phyloP scores from a whole-genome alignment of 2,888 invertebrate genomes.

The Electrophaes corylata region DNA sequence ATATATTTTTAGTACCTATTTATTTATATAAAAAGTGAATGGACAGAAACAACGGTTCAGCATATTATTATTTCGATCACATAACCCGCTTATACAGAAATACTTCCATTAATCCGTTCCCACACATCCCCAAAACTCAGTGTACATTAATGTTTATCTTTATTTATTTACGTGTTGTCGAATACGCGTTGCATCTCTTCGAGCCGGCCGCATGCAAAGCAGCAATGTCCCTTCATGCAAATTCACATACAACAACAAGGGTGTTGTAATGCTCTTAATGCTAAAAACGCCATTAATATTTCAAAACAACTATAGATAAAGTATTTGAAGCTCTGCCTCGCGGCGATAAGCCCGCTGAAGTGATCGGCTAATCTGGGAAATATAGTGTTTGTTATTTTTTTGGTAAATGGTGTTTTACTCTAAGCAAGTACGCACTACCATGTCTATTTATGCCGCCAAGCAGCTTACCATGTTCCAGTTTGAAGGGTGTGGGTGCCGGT shows the following conservation, averaged over 20 bases:
- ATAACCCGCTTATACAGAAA: conserved; percentile 35
- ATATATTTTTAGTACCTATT: too few relatives aligned
- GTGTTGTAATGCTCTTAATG: conserved; percentile 78
- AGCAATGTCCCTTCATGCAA: conserved; percentile 66
- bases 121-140: conserved; percentile 31
- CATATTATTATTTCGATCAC: conserved; percentile 5
- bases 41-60: too few relatives aligned
- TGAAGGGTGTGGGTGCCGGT: too few relatives aligned
- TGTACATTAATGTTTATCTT: conserved; percentile 65
- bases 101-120: conserved; percentile 34
- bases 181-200: conserved; percentile 75
- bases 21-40: too few relatives aligned
- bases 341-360: conserved; percentile 49
- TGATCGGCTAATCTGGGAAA: conserved; percentile 34
- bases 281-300: conserved; percentile 79
- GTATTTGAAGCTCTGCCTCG: conserved; percentile 62
- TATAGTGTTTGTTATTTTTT: conserved; percentile 6
- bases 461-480: too few relatives aligned
- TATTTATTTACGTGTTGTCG: conserved; percentile 81
- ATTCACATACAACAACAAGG: conserved; percentile 78
- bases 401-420: too few relatives aligned
- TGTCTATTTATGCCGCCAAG: too few relatives aligned
- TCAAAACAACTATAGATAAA: conserved; percentile 79
- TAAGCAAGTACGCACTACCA: too few relatives aligned
- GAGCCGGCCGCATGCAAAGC: conserved; percentile 67